Evolutionary conservation across 2,797 vertebrate genomes (phyloP).

Genomic region (Philypnodon macrostomus): DNA sequence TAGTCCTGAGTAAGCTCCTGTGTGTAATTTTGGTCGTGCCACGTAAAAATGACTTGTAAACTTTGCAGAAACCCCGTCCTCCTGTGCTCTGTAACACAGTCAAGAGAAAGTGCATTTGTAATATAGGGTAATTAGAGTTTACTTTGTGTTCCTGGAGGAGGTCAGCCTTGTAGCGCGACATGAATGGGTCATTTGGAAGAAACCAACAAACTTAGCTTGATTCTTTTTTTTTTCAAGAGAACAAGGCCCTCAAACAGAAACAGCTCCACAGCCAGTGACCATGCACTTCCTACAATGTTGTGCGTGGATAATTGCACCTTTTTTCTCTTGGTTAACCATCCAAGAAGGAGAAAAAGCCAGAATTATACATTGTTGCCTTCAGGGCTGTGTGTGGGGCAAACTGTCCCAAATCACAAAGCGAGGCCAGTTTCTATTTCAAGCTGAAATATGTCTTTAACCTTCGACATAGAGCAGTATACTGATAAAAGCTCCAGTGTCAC

Average conservation of each 20-base stretch:
- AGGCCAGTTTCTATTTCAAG: slow-evolving; percentile 11
- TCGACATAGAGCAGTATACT: not conserved
- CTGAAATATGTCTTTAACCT: not conserved
- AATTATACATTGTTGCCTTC: slow-evolving; percentile 34
- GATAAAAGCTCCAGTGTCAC: slow-evolving; percentile 1
- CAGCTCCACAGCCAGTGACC: slow-evolving; percentile 39
- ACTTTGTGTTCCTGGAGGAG: slow-evolving; percentile 28
- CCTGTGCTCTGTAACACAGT: not conserved
- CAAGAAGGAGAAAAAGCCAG: slow-evolving; percentile 52
- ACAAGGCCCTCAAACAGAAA: slow-evolving; percentile 42
- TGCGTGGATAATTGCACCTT: slow-evolving; percentile 66
- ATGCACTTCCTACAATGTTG: slow-evolving; percentile 44
- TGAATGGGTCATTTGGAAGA: slow-evolving; percentile 13
- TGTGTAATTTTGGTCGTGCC: slow-evolving; percentile 23
- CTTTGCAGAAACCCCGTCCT: slow-evolving; percentile 10
- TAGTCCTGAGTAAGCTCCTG: slow-evolving; percentile 43
- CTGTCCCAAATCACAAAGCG: slow-evolving; percentile 33
- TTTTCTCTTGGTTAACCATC: slow-evolving; percentile 57
- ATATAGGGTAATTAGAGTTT: slow-evolving; percentile 31
- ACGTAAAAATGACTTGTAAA: slow-evolving; percentile 25
- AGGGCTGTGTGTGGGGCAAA: slow-evolving; percentile 31
- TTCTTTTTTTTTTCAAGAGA: slow-evolving; percentile 30
- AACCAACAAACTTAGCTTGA: slow-evolving; percentile 47
- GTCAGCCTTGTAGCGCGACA: slow-evolving; percentile 8
- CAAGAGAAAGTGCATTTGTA: slow-evolving; percentile 21